These are phyloP conservation scores for Bambusicola thoracicus DNA, from an alignment of 2,113 vertebrate species.

Conservation along the genomic window DNA sequence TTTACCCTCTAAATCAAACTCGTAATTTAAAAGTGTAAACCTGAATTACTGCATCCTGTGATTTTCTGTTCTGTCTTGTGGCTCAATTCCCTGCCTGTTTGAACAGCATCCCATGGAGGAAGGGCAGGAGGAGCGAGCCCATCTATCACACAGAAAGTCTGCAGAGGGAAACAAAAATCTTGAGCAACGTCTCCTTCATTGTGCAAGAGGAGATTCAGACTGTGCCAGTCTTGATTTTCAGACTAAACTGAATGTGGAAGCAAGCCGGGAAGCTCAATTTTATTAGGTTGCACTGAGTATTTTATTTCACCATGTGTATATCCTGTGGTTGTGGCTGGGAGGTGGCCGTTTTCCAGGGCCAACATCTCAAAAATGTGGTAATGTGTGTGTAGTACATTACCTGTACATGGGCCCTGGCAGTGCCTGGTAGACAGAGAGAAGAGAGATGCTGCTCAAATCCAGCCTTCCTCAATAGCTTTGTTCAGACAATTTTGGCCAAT, in stretches of 20 bases:
- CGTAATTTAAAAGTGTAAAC: background rate
- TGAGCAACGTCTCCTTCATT: background rate
- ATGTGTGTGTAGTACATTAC: accelerated
- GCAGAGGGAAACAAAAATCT: background rate
- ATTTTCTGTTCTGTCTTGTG: background rate
- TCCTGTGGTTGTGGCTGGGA: background rate
- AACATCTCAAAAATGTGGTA: accelerated
- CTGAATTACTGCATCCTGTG: background rate
- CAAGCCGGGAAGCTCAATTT: background rate
- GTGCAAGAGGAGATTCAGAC: constrained; percentile 1
- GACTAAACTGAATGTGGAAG: constrained; percentile 10
- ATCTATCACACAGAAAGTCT: background rate
- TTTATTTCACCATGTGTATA: background rate
- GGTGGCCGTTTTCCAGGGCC: background rate
- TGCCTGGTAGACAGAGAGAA: background rate
- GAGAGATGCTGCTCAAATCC: background rate
- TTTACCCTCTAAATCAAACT: background rate
- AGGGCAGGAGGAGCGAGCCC: background rate
- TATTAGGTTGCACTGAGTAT: background rate
- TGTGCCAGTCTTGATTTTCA: background rate
- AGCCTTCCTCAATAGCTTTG: background rate
- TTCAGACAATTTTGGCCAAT: background rate
- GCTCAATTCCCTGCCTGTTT: background rate
- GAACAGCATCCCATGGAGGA: background rate
- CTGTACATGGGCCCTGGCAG: accelerated